phyloP scores from a whole-genome alignment of 2,113 vertebrate genomes.

The Gobius niger region DNA sequence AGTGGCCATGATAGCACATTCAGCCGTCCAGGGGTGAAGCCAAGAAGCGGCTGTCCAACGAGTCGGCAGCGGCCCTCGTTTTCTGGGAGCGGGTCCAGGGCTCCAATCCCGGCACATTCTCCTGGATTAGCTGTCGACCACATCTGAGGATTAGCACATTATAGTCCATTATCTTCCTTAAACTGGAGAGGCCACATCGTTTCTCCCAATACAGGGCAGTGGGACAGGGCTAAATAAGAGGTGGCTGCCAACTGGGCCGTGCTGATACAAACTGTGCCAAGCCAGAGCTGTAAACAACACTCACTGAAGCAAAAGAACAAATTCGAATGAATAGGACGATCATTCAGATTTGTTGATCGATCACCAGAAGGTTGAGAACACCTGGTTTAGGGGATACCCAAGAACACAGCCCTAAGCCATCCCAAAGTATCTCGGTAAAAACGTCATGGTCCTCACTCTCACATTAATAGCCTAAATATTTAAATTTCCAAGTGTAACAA shows the following conservation, averaged over 20 bases:
- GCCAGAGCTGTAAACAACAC: slow-evolving; percentile 59
- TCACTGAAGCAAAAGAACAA: slow-evolving; percentile 46
- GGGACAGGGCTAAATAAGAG: slow-evolving; percentile 40
- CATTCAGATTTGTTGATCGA: too few species aligned
- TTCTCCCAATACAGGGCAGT: slow-evolving; percentile 35
- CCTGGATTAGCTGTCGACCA: slow-evolving; percentile 75
- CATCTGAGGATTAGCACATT: slow-evolving; percentile 75
- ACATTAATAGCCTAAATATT: too few species aligned
- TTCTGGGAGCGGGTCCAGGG: slow-evolving; percentile 70
- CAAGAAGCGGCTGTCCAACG: slow-evolving; percentile 45
- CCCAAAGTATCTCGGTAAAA: too few species aligned
- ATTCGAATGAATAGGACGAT: slow-evolving; percentile 49
- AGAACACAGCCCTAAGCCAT: too few species aligned
- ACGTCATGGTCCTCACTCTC: too few species aligned
- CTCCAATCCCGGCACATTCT: slow-evolving; percentile 72
- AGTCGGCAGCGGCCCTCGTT: slow-evolving; percentile 47
- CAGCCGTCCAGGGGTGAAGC: slow-evolving; percentile 57
- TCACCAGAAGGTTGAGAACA: background rate
- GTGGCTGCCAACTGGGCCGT: slow-evolving; percentile 38
- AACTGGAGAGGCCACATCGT: slow-evolving; percentile 62
- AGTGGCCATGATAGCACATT: slow-evolving; percentile 43
- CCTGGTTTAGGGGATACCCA: too few species aligned
- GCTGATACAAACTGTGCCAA: slow-evolving; percentile 53
- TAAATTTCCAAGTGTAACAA: too few species aligned
- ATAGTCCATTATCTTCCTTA: slow-evolving; percentile 75